Base-by-base conservation (phyloP, 2,113 vertebrate species). In the Miniopterus natalensis region DNA sequence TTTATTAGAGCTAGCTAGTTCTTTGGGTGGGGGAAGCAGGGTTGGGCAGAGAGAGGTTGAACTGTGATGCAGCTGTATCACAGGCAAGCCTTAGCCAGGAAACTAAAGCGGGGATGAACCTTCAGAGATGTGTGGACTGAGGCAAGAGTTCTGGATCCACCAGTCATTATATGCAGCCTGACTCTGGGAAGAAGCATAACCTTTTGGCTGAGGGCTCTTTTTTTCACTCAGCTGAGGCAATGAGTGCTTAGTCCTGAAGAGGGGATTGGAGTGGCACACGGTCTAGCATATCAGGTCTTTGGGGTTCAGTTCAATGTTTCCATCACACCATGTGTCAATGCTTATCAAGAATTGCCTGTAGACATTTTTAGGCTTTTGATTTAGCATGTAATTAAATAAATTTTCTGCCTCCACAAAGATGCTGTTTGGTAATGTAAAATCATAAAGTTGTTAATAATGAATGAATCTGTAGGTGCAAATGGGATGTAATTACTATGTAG, bases 361-460 rank as follows among this genome's bases (percentile, higher is more conserved):
- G 75, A 86, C 17, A 79, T 90, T 65, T 89, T 90, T 68, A 31
- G 45, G n/a, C n/a, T 86, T 79, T 95, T 96, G 78, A 86, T 95
- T 91, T 94, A 90, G 61, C 14, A 31, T 61, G 70, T 87, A 93
- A 93, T 94, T 92, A 92, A 86, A 96, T 94, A 89, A 11, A 68
- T 55, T 70, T 96, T 77, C 74, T 89, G 78, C 70, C 51, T 96
- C 79, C 27, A 86, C 92, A 84, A 93, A 93, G 65, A 92, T 86
- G 55, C 74, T 95, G 57, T 73, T 97, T 51, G 18, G 94, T 94
- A 93, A 84, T 89, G 77, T 89, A 97, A 96, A 95, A 89, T 96
- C 94, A 94, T 81, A 77, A 78, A 89, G 74, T 74, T 97, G 78
- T 97, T 95, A 96, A 97, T 95, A 94, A 96, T 96, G 74, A 94